Conservation (phyloP, 2,888 invertebrate species). For the Luffia ferchaultella region DNA sequence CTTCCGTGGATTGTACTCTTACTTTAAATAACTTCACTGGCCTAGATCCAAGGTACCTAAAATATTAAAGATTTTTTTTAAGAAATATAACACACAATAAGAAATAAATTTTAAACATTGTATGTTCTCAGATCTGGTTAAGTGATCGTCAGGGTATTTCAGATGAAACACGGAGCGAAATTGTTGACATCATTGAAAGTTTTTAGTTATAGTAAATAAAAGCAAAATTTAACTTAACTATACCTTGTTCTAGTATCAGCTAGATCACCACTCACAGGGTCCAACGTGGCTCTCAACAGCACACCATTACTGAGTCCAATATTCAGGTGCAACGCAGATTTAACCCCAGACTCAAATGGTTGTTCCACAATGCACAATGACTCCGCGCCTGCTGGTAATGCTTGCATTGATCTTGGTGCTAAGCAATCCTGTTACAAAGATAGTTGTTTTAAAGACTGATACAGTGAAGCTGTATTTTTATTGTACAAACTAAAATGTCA, state of each 20-base stretch:
- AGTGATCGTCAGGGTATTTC: conserved; percentile 63
- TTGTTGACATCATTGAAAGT: conserved; percentile 42
- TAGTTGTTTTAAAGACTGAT: conserved; percentile 2
- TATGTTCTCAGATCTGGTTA: conserved; percentile 53
- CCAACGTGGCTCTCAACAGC: conserved; percentile 89
- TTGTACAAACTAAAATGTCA: conserved; percentile 22
- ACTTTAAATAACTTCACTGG: conserved; percentile 97
- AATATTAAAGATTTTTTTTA: conserved; percentile 6
- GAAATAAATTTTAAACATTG: neutral
- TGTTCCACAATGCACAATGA: conserved; percentile 95
- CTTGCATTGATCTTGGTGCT: conserved; percentile 95
- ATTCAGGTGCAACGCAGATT: conserved; percentile 86
- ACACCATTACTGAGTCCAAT: conserved; percentile 98
- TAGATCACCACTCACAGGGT: conserved; percentile 95
- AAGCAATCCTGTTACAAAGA: conserved; percentile 78
- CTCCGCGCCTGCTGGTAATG: conserved; percentile 94
- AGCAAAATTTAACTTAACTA: neutral
- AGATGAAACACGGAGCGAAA: conserved; percentile 70
- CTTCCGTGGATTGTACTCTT: conserved; percentile 94
- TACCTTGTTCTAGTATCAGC: conserved; percentile 94
- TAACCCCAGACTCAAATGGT: conserved; percentile 73
- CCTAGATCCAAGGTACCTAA: conserved; percentile 87
- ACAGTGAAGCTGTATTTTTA: neutral
- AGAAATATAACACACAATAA: neutral
- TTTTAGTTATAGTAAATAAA: conserved; percentile 1